A percentile compares a stretch with the other conserved stretches of the same genome.
Conservation (phyloP, 1,140 invertebrate genomes). For the Cotesia chilonis region DNA sequence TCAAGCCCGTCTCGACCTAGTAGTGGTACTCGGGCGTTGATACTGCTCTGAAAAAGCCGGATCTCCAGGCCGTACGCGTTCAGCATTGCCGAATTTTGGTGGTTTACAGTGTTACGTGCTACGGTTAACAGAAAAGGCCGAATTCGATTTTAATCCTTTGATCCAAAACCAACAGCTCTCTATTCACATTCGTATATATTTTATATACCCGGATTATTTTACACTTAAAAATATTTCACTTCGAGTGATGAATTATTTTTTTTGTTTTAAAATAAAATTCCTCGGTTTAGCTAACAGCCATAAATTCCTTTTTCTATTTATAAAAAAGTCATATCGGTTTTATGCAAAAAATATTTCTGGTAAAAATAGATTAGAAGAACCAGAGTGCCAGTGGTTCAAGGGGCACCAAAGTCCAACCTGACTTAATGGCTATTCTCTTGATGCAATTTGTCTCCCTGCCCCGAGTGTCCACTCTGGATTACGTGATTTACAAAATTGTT, state of each 20-base stretch:
- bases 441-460: conserved; percentile 6
- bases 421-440: conserved; percentile 24
- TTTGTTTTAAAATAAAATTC: no score
- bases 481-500: no score
- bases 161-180: not conserved
- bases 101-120: conserved; percentile 22
- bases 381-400: conserved; percentile 12
- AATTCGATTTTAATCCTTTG: conserved; percentile 13
- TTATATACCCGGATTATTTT: no score
- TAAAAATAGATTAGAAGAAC: no score
- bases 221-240: no score
- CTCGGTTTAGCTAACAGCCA: no score
- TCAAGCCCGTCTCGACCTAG: conserved; percentile 14
- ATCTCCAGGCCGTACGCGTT: conserved; percentile 29
- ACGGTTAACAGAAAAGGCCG: conserved; percentile 21
- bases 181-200: not conserved
- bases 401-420: conserved; percentile 12
- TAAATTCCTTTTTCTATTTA: no score
- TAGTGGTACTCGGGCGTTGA: conserved; percentile 14
- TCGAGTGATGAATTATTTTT: no score
- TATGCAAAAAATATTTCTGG: no score
- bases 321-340: no score
- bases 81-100: conserved; percentile 25
- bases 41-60: conserved; percentile 20
- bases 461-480: not conserved